Conservation (phyloP, 2,113 vertebrate species). For the Protobothrops flavoviridis region DNA sequence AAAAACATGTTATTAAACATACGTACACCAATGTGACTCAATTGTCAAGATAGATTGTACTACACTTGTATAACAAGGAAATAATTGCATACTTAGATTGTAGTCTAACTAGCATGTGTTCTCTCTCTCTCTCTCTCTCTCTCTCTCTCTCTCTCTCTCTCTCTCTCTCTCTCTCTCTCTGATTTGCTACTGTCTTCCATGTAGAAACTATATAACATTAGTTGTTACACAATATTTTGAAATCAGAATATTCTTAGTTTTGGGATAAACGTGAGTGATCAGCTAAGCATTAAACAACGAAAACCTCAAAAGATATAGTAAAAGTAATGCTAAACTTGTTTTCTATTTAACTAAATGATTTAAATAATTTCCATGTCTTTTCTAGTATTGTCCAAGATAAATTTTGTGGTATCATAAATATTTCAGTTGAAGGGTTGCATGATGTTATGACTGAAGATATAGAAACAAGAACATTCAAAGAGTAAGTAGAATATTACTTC, state of each 20-base stretch:
- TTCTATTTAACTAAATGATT: conserved; percentile 45
- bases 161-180: not conserved
- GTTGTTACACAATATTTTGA: not conserved
- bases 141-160: too few relatives aligned
- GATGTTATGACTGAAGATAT: conserved; percentile 96
- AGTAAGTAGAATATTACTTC: conserved; percentile 77
- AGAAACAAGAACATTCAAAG: conserved; percentile 89
- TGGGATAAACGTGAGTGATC: not conserved
- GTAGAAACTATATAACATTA: not conserved
- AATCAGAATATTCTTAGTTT: not conserved
- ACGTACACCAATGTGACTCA: not conserved
- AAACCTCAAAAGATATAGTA: not conserved
- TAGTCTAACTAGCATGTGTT: not conserved
- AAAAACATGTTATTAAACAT: not conserved
- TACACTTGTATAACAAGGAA: not conserved
- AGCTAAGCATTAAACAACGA: conserved; percentile 16
- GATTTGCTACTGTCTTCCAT: not conserved
- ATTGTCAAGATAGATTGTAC: not conserved
- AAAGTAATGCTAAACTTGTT: conserved; percentile 6
- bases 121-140: not conserved
- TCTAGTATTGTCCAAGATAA: conserved; percentile 94
- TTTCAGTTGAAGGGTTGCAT: conserved; percentile 91
- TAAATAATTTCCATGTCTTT: conserved; percentile 58
- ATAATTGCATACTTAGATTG: not conserved
- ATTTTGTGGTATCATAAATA: conserved; percentile 95